Base-by-base conservation (phyloP, 2,888 invertebrate species). In the Lycaena phlaeas region DNA sequence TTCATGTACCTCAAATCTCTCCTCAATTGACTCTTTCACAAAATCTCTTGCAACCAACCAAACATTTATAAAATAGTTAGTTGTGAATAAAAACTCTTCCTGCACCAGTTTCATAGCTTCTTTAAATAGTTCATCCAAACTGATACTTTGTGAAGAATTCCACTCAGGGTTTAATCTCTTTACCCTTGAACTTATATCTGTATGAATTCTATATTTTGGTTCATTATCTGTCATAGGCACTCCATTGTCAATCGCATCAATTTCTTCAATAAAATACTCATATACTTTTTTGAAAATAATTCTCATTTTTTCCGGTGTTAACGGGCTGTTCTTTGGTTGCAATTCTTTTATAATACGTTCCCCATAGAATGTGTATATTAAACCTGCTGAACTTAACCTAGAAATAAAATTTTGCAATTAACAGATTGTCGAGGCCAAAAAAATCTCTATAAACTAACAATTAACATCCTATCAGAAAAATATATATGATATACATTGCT, bases 181-280 rank as follows among this genome's bases (percentile, higher is more conserved):
- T 1, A 98, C 92, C 52, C 97, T 85, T 0, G 88, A 73, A 59
- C 93, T 91, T 6, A 98, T 61, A 66, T 91, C 87, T 0, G 97
- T 94, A 1, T 87, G 87, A n/a, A 97, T 92, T 47, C 86, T 86
- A 65, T 96, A 97, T 18, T 75, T 81, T 0, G 92, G 90, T 58
- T 91, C 89, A 1, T 88, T 92, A 28, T 90, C 88, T 47, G 88
- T 89, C 86, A 94, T 92, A 0, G 91, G 89, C 0, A 98, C 87
- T n/a, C 98, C 99, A 82, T 99, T 99, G 68, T 99, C 99, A 41
- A 98, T 92, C 1, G 93, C 98, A 78, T 99, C 99, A 44, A 99
- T 87, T 86, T 98, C 97, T 77, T 93, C 91, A 9, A 99, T 90
- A 41, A 98, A 93, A 43, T 87, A 87, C 49, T 93, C 90, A 68